These are phyloP conservation scores for Drosophila austrosaltans DNA, from an alignment of 2,888 invertebrate species.

Conservation along the genomic window DNA sequence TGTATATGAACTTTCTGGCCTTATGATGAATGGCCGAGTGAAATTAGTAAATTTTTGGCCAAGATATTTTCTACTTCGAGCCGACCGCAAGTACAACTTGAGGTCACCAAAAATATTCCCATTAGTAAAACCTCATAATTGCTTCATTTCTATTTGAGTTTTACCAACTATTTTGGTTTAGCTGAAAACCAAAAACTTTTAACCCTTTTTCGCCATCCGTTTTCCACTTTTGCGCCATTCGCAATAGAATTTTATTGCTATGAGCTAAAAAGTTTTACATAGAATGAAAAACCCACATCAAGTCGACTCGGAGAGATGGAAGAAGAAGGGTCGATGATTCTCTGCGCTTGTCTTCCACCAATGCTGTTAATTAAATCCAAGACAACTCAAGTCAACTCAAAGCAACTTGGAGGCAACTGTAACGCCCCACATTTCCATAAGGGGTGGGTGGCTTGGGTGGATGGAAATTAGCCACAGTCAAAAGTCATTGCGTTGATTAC, in stretches of 20 bases:
- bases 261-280: constrained; percentile 29
- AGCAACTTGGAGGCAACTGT: neutral
- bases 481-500: constrained; percentile 81
- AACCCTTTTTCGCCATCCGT: constrained; percentile 18
- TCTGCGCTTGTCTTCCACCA: constrained; percentile 65
- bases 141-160: constrained; percentile 69
- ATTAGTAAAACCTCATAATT: constrained; percentile 83
- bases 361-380: constrained; percentile 78
- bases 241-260: constrained; percentile 20
- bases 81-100: constrained; percentile 32
- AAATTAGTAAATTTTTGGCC: constrained; percentile 68
- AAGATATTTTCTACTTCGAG: constrained; percentile 23
- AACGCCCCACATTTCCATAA: constrained; percentile 1
- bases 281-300: constrained; percentile 41
- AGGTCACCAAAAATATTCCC: constrained; percentile 77
- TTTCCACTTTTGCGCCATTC: neutral
- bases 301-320: neutral
- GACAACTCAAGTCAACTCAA: constrained; percentile 70
- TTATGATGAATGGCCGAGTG: constrained; percentile 66
- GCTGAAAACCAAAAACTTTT: constrained; percentile 43
- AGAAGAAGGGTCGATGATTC: constrained; percentile 42
- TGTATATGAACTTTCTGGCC: constrained; percentile 8
- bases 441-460: constrained; percentile 14
- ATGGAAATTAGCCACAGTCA: constrained; percentile 78
- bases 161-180: constrained; percentile 38